Evolutionary conservation across 2,113 vertebrate species (phyloP).

Genomic region (Microcebus tavaratra): DNA sequence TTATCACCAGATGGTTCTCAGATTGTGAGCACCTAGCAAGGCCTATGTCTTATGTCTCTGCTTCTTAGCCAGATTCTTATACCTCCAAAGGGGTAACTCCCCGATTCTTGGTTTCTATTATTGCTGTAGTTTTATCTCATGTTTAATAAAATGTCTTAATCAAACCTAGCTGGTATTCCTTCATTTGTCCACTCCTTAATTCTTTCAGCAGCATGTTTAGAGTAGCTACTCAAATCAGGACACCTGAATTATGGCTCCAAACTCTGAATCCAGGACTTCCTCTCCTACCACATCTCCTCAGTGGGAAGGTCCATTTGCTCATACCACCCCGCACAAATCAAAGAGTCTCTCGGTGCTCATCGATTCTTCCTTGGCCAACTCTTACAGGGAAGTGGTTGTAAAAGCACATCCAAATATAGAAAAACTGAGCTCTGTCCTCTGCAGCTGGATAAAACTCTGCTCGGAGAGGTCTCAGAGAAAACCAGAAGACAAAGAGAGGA

Average conservation of each 20-base stretch:
- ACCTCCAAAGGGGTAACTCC: neutral
- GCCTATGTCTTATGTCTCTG: neutral
- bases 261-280: neutral
- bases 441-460: neutral
- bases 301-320: neutral
- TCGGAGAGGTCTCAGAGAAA: constrained; percentile 11
- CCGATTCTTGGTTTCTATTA: constrained; percentile 21
- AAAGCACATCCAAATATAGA: neutral
- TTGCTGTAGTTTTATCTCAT: neutral
- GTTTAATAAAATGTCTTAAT: neutral
- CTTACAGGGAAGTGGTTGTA: neutral
- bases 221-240: neutral
- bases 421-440: neutral
- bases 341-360: neutral
- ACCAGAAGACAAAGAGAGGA: constrained; percentile 37
- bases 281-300: neutral
- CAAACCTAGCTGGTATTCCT: neutral
- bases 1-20: neutral
- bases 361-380: neutral
- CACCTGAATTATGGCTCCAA: neutral
- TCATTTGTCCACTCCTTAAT: neutral
- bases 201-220: neutral
- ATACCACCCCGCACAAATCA: neutral
- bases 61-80: neutral
- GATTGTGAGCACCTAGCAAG: neutral